These are phyloP conservation scores for Ylistrum balloti DNA, from an alignment of 1,140 invertebrate species.

Conservation along the genomic window DNA sequence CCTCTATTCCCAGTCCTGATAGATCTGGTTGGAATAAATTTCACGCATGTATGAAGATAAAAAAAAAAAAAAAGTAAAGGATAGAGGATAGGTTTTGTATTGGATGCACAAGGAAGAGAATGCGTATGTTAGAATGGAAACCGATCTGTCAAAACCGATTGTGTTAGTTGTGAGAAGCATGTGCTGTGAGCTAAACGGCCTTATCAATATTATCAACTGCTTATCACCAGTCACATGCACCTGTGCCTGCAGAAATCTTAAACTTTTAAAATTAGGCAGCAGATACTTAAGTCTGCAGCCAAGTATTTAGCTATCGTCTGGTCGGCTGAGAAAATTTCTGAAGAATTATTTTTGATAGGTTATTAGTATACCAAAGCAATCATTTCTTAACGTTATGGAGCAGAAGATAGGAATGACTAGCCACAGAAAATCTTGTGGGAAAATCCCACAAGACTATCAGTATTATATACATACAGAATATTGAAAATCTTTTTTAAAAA, in stretches of 20 bases:
- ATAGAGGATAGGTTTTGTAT: neutral
- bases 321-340: neutral
- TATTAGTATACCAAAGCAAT: neutral
- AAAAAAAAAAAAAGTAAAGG: too few relatives aligned
- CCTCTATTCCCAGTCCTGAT: too few relatives aligned
- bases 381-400: slow-evolving; percentile 7
- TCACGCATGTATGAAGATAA: neutral
- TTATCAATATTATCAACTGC: neutral
- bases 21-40: neutral
- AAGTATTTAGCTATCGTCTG: neutral
- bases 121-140: neutral
- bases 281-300: neutral
- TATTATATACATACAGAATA: neutral
- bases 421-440: neutral
- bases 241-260: slow-evolving; percentile 38
- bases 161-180: neutral
- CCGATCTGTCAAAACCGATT: slow-evolving; percentile 9
- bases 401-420: neutral
- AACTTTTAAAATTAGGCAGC: neutral
- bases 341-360: neutral
- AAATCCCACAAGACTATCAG: neutral
- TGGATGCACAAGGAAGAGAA: neutral
- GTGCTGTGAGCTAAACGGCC: neutral
- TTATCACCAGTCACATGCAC: neutral
- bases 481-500: neutral